A percentile compares a stretch with the other conserved stretches of the same genome.
Evolutionary conservation across 2,797 vertebrate species (phyloP).

Genomic region (Clarias pachynema): DNA sequence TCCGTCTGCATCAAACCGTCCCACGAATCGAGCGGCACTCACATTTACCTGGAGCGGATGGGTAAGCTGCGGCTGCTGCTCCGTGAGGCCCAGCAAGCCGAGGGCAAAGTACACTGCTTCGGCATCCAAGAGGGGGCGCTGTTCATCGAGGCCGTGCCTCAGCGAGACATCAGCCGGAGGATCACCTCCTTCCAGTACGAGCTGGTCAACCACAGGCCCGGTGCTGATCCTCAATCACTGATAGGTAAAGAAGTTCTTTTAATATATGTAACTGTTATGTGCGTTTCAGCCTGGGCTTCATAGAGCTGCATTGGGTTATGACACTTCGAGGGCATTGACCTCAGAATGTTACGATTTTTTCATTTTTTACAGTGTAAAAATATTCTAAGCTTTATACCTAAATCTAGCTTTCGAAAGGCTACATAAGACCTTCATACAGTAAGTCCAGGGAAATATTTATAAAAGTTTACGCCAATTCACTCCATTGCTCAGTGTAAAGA

Average conservation of each 20-base stretch:
- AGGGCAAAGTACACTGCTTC: constrained; percentile 85
- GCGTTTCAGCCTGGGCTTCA: background rate
- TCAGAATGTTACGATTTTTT: background rate
- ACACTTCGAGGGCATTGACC: background rate
- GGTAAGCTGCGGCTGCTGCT: constrained; percentile 90
- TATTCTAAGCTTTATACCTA: background rate
- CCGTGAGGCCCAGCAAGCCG: constrained; percentile 78
- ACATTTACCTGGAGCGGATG: constrained; percentile 94
- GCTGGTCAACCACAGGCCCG: constrained; percentile 78
- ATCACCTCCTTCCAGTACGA: constrained; percentile 95
- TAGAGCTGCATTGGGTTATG: background rate
- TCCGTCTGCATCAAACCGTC: constrained; percentile 94
- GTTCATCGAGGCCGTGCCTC: constrained; percentile 91
- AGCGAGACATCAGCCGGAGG: constrained; percentile 91
- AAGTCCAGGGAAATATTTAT: background rate
- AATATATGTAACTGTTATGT: too few relatives aligned
- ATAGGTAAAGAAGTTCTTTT: constrained; percentile 78
- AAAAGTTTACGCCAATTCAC: too few relatives aligned
- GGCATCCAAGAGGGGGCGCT: constrained; percentile 87
- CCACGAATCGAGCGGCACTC: constrained; percentile 86
- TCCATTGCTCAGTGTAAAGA: background rate
- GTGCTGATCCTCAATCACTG: constrained; percentile 74
- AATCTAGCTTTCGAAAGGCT: background rate
- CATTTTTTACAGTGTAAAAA: background rate
- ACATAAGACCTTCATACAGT: background rate